Conservation (phyloP, 2,113 vertebrate genomes). For the Climacteris rufus region DNA sequence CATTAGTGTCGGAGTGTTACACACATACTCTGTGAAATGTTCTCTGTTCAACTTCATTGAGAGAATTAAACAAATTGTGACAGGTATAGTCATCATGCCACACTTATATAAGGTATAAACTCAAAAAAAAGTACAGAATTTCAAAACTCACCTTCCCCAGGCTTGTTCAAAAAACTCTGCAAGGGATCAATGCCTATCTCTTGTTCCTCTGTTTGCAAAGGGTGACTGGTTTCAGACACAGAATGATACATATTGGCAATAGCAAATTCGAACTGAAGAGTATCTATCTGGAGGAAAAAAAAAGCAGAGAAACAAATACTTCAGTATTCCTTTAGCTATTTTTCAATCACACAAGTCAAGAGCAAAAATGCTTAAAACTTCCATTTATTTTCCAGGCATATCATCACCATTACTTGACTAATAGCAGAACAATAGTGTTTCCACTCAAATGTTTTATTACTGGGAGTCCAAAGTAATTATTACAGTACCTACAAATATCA, state of each 20-base stretch:
- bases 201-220: constrained; percentile 91
- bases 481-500: not conserved
- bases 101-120: not conserved
- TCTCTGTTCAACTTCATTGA: not conserved
- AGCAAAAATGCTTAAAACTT: not conserved
- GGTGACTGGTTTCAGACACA: constrained; percentile 87
- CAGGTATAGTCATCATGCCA: not conserved
- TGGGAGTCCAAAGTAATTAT: not conserved
- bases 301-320: not conserved
- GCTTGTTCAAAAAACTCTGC: constrained; percentile 79
- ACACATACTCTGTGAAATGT: not conserved
- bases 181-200: constrained; percentile 93
- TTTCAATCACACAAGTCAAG: not conserved
- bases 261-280: not conserved
- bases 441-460: not conserved
- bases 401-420: not conserved
- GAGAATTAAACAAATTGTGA: not conserved
- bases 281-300: constrained; percentile 46
- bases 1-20: not conserved
- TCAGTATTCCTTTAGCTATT: not conserved
- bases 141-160: constrained; percentile 77
- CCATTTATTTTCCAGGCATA: not conserved
- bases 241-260: constrained; percentile 86
- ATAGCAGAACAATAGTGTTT: not conserved
- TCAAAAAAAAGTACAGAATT: not conserved